phyloP scores from a whole-genome alignment of 2,797 vertebrate species.

The Morus bassanus region DNA sequence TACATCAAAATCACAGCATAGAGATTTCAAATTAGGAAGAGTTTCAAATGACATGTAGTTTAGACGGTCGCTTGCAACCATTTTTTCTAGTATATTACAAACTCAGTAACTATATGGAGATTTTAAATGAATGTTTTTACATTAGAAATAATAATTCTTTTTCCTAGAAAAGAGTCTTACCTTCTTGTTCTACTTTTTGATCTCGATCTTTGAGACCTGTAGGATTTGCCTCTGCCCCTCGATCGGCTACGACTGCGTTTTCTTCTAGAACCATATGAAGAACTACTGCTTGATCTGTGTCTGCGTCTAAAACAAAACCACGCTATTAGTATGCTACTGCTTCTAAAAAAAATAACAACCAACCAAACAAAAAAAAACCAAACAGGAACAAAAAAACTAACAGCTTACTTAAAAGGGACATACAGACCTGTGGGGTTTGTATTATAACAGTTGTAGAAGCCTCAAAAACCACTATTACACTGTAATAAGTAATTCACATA shows the following conservation, averaged over 20 bases:
- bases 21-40: not conserved
- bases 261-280: conserved; percentile 89
- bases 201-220: conserved; percentile 83
- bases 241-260: conserved; percentile 87
- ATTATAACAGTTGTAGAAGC: not conserved
- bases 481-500: rapidly evolving
- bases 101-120: rapidly evolving
- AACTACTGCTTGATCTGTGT: conserved; percentile 90
- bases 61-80: not conserved
- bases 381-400: not conserved
- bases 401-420: not conserved
- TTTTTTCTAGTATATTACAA: not conserved
- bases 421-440: not conserved
- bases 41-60: not conserved
- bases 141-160: not conserved
- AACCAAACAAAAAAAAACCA: not conserved
- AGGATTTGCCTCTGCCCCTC: conserved; percentile 78
- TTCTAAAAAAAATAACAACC: not conserved
- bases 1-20: not conserved
- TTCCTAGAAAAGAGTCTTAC: conserved; percentile 67
- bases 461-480: not conserved
- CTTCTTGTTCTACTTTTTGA: conserved; percentile 89
- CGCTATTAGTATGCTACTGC: not conserved
- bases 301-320: conserved; percentile 78
- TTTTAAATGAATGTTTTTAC: not conserved